Evolutionary conservation across 2,888 invertebrate genomes (phyloP).

Genomic region (Drosophila eohydei): DNA sequence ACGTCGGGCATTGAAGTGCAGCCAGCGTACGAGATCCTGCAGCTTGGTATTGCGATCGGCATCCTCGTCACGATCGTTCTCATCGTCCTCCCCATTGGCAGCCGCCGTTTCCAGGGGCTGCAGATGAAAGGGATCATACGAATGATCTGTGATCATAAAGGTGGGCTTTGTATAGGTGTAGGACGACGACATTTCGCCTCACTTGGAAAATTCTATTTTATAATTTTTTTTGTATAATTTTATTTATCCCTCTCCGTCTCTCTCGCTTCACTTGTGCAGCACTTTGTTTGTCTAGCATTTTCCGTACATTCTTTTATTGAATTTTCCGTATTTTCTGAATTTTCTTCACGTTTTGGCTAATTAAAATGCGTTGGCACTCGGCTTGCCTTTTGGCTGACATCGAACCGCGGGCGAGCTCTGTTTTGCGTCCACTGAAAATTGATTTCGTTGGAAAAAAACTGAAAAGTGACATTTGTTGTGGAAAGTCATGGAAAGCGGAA

Average conservation of each 20-base stretch:
- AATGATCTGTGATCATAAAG: conserved; percentile 69
- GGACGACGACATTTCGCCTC: conserved; percentile 51
- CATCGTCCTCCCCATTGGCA: conserved; percentile 40
- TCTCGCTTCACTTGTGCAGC: conserved; percentile 3
- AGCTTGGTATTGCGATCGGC: conserved; percentile 71
- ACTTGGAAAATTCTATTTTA: no score
- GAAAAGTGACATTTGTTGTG: conserved; percentile 56
- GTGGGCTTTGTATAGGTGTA: conserved; percentile 63
- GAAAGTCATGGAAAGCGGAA: conserved; percentile 64
- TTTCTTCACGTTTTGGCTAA: conserved; percentile 23
- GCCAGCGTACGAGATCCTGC: conserved; percentile 78
- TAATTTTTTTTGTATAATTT: not conserved
- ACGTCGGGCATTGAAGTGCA: conserved; percentile 69
- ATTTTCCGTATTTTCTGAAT: conserved; percentile 32
- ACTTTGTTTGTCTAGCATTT: conserved; percentile 30
- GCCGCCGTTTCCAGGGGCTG: conserved; percentile 13
- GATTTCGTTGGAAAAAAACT: conserved; percentile 53
- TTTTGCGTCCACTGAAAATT: conserved; percentile 41
- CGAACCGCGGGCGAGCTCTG: conserved; percentile 47
- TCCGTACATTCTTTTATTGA: conserved; percentile 11
- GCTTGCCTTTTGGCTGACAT: conserved; percentile 1
- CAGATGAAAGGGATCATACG: conserved; percentile 66
- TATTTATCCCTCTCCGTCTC: not conserved
- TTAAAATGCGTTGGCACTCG: conserved; percentile 25
- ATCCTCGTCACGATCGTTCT: conserved; percentile 60